Conservation (phyloP, 2,888 invertebrate species). For the Azorinus chamasolen region DNA sequence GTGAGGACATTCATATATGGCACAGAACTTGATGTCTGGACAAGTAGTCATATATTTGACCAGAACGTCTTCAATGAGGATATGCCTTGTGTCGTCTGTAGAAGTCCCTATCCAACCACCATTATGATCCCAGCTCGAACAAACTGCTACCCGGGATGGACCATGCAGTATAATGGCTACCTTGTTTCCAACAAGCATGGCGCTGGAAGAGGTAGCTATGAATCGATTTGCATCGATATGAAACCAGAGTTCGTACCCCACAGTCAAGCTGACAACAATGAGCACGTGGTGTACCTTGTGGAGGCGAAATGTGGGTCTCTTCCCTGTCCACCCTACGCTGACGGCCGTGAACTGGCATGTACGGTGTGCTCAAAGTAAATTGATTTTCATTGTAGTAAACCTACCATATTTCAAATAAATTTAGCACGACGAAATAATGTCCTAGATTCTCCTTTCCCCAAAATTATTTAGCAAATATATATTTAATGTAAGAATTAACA, state of each 20-base stretch:
- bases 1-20: constrained; percentile 1
- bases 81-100: constrained; percentile 11
- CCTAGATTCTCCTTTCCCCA: too few species aligned
- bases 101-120: not conserved
- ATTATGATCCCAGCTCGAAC: constrained; percentile 9
- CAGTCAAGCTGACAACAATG: not conserved
- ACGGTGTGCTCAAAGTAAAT: constrained; percentile 15
- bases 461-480: too few species aligned
- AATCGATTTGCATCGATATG: constrained; percentile 3
- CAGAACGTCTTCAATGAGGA: constrained; percentile 6
- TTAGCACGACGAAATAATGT: too few species aligned
- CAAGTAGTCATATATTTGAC: not conserved
- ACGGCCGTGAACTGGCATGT: constrained; percentile 3
- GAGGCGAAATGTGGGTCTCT: constrained; percentile 11
- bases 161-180: constrained; percentile 5
- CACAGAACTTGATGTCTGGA: not conserved
- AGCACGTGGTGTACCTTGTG: not conserved
- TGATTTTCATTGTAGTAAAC: too few species aligned
- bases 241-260: constrained; percentile 9
- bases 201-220: not conserved
- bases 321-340: constrained; percentile 6
- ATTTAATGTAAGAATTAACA: too few species aligned
- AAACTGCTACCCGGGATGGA: constrained; percentile 15
- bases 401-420: too few species aligned
- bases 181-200: not conserved